phyloP scores from a whole-genome alignment of 2,888 invertebrate genomes.

The Epinotia nisella region DNA sequence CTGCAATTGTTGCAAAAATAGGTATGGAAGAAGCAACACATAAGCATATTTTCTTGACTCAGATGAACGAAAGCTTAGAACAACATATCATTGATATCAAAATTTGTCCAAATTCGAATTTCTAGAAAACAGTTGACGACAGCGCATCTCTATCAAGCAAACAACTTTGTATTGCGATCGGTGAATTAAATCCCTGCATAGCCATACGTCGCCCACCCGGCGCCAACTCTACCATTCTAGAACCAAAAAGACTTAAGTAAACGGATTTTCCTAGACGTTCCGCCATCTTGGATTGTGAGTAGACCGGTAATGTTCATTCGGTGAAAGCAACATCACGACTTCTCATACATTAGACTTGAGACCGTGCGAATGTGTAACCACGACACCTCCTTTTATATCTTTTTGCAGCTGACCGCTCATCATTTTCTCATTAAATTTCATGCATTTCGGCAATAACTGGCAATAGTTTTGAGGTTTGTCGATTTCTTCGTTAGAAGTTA shows the following conservation, averaged over 20 bases:
- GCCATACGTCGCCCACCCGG: constrained; percentile 34
- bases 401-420: constrained; percentile 69
- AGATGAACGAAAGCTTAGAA: too few species aligned
- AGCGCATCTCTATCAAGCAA: constrained; percentile 4
- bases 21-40: too few species aligned
- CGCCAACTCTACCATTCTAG: constrained; percentile 2
- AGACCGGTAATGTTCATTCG: constrained; percentile 71
- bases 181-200: constrained; percentile 32
- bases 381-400: constrained; percentile 64
- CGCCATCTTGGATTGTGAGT: constrained; percentile 27
- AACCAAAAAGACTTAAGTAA: constrained; percentile 19
- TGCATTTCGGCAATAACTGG: constrained; percentile 48
- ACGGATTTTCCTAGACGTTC: constrained; percentile 9
- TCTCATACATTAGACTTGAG: constrained; percentile 76
- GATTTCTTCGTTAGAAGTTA: not conserved
- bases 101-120: too few species aligned
- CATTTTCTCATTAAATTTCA: constrained; percentile 75
- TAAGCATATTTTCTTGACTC: too few species aligned
- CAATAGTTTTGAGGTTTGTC: constrained; percentile 5
- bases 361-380: constrained; percentile 77
- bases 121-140: too few species aligned
- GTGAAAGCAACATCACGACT: constrained; percentile 82
- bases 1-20: too few species aligned
- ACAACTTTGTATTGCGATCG: constrained; percentile 15
- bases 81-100: too few species aligned